Evolutionary conservation across 2,797 vertebrate genomes (phyloP), one percentile per base, ranked within the genome.

Genomic region (Neomorphus geoffroyi): DNA sequence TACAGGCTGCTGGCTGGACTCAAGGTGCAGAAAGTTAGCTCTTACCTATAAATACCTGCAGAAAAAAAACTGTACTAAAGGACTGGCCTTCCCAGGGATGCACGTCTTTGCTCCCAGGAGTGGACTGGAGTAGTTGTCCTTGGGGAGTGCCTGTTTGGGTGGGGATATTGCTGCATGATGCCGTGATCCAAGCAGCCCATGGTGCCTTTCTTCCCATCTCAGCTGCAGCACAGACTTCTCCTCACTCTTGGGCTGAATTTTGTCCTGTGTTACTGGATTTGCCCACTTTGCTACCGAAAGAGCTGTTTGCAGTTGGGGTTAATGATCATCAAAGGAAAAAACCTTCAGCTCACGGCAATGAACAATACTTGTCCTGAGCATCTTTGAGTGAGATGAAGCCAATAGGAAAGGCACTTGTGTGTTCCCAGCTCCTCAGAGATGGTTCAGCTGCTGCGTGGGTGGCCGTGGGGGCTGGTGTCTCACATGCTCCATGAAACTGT

Each of bases 401-500:
- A 22, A 46, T 53, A 13, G 82, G 23, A 77, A 41, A 37, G 46
- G 53, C 23, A 4, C 11, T 30, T 65, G 48, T 7, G 27, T 10
- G 6, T 6, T 13, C 3, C 27, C 6, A 6, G 2, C 19, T 30
- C 35, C 78, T 48, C 48, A 6, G 66, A 53, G 61, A 8, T 6
- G 65, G 37, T 6, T 5, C 50, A 60, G 69, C 27, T 48, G 69
- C 43, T 23, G 33, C 1, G 0, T 8, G 48, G 50, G 50, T 19
- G 53, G 53, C 45, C 39, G 18, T 12, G 65, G 67, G 77, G 64
- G 2, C 7, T 1, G 7, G 26, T 8, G n/a, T 64, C 66, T 30
- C 11, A 0, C 6, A 8, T 35, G 32, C 53, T 15, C 18, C 7
- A 0, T 30, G 33, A 66, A 18, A 15, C 30, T 4, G 57, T 79